Evolutionary conservation across 2,888 invertebrate species (phyloP).

Genomic region (Argynnis bischoffii): DNA sequence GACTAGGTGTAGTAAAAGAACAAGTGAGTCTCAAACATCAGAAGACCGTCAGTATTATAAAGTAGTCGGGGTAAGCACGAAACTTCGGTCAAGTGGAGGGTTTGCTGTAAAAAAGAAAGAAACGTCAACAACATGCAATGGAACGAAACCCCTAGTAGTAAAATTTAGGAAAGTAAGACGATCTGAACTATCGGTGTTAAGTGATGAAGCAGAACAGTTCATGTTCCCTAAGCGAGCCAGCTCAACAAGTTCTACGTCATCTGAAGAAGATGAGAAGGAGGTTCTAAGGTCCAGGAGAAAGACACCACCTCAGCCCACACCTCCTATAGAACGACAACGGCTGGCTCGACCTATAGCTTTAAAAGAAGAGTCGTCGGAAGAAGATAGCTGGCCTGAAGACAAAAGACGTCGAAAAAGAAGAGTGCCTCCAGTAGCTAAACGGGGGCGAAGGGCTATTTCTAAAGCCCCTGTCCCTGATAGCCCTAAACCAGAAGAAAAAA

Average conservation of each 20-base stretch:
- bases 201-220: slow-evolving; percentile 93
- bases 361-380: slow-evolving; percentile 76
- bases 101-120: slow-evolving; percentile 62
- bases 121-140: slow-evolving; percentile 79
- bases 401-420: slow-evolving; percentile 59
- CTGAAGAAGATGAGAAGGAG: slow-evolving; percentile 61
- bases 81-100: slow-evolving; percentile 84
- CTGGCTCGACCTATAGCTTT: slow-evolving; percentile 67
- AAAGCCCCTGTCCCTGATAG: slow-evolving; percentile 39
- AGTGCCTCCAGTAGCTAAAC: slow-evolving; percentile 49
- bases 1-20: slow-evolving; percentile 62
- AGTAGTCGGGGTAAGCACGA: slow-evolving; percentile 87
- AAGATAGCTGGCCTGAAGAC: slow-evolving; percentile 72
- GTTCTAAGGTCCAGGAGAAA: slow-evolving; percentile 66
- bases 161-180: slow-evolving; percentile 88
- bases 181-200: slow-evolving; percentile 88
- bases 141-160: slow-evolving; percentile 84
- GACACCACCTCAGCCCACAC: slow-evolving; percentile 59
- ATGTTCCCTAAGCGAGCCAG: slow-evolving; percentile 90
- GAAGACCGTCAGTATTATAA: slow-evolving; percentile 84
- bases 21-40: slow-evolving; percentile 49
- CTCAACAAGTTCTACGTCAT: slow-evolving; percentile 76
- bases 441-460: slow-evolving; percentile 46
- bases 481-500: slow-evolving; percentile 38
- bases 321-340: slow-evolving; percentile 63